phyloP scores from a whole-genome alignment of 2,797 vertebrate species.

The Odontamblyopus rebecca region DNA sequence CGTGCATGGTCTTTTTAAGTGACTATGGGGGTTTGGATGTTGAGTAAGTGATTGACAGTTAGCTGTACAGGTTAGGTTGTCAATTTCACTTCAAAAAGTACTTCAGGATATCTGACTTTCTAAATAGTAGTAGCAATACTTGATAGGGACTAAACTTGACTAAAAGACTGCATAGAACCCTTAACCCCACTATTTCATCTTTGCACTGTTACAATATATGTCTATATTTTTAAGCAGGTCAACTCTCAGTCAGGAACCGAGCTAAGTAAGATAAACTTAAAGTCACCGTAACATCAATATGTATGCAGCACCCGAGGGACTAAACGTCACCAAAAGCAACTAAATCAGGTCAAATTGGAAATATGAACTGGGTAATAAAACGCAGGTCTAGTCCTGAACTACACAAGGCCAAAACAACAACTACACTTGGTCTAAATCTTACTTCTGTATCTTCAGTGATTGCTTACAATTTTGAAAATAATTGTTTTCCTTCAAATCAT shows the following conservation, averaged over 20 bases:
- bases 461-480: too few species aligned
- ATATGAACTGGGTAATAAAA: not conserved
- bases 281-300: too few species aligned
- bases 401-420: not conserved
- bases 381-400: not conserved
- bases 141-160: too few species aligned
- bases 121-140: not conserved
- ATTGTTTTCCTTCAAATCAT: too few species aligned
- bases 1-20: constrained; percentile 50
- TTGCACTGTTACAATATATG: too few species aligned
- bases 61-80: constrained; percentile 23
- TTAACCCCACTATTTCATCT: too few species aligned
- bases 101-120: not conserved
- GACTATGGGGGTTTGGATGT: constrained; percentile 58
- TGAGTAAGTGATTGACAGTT: constrained; percentile 68
- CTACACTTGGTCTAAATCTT: not conserved
- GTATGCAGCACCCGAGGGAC: too few species aligned
- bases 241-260: constrained; percentile 58
- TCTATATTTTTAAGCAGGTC: constrained; percentile 63
- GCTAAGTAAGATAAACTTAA: constrained; percentile 45
- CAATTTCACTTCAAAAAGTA: not conserved
- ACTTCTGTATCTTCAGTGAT: too few species aligned
- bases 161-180: too few species aligned
- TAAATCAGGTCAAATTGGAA: too few species aligned
- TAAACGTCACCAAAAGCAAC: too few species aligned